Evolutionary conservation across 2,113 vertebrate genomes (phyloP), one percentile per base, ranked within the genome.

Genomic region (Sturnira hondurensis): DNA sequence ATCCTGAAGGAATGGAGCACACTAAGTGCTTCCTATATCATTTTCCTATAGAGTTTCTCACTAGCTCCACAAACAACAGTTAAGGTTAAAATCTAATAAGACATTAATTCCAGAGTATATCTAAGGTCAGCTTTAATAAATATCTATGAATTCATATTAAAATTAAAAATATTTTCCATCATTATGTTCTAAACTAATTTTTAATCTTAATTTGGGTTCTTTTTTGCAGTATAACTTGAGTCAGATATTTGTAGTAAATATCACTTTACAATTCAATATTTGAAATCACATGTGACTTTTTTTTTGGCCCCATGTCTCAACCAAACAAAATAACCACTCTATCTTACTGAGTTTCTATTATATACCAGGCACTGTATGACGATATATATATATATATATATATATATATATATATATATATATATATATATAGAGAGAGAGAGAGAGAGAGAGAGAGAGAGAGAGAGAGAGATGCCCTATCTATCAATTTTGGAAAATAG

Each of bases 121-220:
- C 78, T 93, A 47, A 96, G 92, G 47, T 26, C 50, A 88, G 67
- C 22, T 28, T 97, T 97, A 97, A 96, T 96, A 93, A 97, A 95
- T 91, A 70, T 19, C 22, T 63, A 63, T 73, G 50, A 94, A 38
- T 71, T 93, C 93, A 76, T 4, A 63, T 13, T 52, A 43, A 11
- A 47, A 54, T 91, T 90, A 71, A 58, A 87, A 87, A 82, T 63
- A 31, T 13, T 83, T 91, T 38, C 31, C 36, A 71, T 83, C 26
- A 31, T 67, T 50, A 45, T 54, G 24, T 70, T 54, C 52, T 87
- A 41, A 73, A 56, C 5, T 67, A 14, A 52, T 71, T 87, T 41
- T 86, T 86, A 0, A 54, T 73, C 73, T 93, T n/a, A 45, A 63
- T 77, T 77, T 58, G 22, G 16, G 54, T 19, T 58, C 26, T 58